Conservation (phyloP, 2,888 invertebrate genomes). For the Drepanosiphum platanoidis region DNA sequence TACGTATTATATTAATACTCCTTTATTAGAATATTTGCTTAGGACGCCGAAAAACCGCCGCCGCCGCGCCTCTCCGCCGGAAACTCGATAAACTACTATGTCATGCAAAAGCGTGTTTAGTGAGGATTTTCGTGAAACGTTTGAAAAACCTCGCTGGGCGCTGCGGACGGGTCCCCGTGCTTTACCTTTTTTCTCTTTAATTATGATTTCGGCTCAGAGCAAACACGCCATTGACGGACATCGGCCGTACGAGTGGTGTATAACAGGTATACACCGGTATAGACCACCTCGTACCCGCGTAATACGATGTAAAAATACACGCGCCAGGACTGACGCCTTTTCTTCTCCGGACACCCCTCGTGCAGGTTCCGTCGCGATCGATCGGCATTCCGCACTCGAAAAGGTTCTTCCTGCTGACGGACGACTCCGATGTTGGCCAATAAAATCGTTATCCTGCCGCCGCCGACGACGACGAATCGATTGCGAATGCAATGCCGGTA, state of each 20-base stretch:
- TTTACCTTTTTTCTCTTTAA: not conserved
- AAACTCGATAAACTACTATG: conserved; percentile 25
- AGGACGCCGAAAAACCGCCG: conserved; percentile 5
- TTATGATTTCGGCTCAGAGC: not conserved
- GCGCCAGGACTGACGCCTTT: too few relatives aligned
- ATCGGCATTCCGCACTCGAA: conserved; percentile 28
- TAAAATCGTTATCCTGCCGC: too few relatives aligned
- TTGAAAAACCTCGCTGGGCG: not conserved
- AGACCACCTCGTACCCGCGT: too few relatives aligned
- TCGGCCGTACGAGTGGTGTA: not conserved
- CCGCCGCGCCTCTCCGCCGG: too few relatives aligned
- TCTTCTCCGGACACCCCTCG: not conserved
- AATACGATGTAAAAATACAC: too few relatives aligned
- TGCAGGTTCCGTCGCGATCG: not conserved
- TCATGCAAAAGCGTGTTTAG: conserved; percentile 22
- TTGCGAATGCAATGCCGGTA: too few relatives aligned
- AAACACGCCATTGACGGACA: not conserved
- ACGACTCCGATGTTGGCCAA: too few relatives aligned
- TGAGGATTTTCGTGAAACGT: conserved; percentile 13
- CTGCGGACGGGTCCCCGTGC: too few relatives aligned
- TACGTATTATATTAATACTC: conserved; percentile 4
- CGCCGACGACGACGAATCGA: too few relatives aligned
- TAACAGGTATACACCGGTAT: not conserved
- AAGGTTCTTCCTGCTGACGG: not conserved
- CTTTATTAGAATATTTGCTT: conserved; percentile 41